phyloP scores from a whole-genome alignment of 2,113 vertebrate genomes.

The Pachyramphus minor region DNA sequence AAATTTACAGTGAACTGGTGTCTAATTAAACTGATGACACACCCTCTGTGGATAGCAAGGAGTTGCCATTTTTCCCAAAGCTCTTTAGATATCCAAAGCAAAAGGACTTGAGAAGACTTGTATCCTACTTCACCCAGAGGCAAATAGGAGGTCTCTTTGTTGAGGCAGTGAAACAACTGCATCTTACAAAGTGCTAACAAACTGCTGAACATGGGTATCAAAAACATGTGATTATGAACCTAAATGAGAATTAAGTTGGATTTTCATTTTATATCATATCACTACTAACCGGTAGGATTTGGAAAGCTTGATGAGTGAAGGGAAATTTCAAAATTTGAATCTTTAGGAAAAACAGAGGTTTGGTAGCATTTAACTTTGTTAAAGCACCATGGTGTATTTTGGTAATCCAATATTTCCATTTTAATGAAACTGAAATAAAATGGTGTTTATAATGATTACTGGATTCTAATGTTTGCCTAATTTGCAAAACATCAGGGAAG shows the following conservation, averaged over 20 bases:
- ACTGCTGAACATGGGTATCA: not conserved
- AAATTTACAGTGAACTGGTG: not conserved
- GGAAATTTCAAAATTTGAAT: not conserved
- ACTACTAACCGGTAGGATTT: not conserved
- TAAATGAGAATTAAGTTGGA: not conserved
- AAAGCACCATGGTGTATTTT: not conserved
- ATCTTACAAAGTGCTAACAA: not conserved
- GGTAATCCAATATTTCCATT: not conserved
- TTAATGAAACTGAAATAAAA: not conserved
- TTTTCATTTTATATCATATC: not conserved
- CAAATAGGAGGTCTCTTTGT: not conserved
- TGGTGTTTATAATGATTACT: not conserved
- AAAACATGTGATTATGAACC: not conserved
- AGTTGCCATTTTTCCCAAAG: not conserved
- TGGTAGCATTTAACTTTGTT: not conserved
- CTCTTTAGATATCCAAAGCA: not conserved
- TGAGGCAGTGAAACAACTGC: not conserved
- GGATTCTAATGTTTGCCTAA: not conserved
- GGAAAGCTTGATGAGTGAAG: not conserved
- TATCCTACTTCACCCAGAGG: not conserved
- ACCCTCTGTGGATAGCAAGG: not conserved
- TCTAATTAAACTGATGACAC: not conserved
- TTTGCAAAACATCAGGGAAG: not conserved
- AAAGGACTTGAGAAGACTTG: slow-evolving; percentile 13
- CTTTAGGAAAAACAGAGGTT: not conserved